Evolutionary conservation across 1,140 invertebrate genomes (phyloP).

Genomic region (Heliconius congener): DNA sequence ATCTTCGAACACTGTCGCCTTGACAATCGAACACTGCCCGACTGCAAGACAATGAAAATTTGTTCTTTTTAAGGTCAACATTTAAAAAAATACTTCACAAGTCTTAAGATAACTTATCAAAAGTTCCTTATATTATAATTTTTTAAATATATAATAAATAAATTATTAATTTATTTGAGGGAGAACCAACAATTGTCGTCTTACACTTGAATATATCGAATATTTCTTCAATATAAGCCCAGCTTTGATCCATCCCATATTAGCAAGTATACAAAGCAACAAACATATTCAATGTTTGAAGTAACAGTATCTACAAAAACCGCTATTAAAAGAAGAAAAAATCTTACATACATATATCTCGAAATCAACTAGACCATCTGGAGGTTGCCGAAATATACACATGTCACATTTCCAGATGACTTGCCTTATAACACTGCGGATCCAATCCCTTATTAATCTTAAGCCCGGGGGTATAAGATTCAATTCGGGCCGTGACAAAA

Average conservation of each 20-base stretch:
- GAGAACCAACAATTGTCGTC: not conserved
- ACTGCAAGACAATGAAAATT: too few relatives aligned
- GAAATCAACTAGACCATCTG: constrained; percentile 66
- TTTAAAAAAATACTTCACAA: too few relatives aligned
- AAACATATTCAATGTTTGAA: not conserved
- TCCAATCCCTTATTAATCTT: constrained; percentile 29
- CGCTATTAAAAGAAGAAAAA: constrained; percentile 48
- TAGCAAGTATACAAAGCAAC: not conserved
- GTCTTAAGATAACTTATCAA: too few relatives aligned
- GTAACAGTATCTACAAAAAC: constrained; percentile 42
- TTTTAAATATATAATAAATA: too few relatives aligned
- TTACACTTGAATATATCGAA: not conserved
- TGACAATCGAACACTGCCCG: too few relatives aligned
- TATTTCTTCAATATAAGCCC: not conserved
- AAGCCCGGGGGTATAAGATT: constrained; percentile 19
- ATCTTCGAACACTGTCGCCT: too few relatives aligned
- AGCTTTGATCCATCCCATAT: not conserved
- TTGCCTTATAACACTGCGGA: constrained; percentile 44
- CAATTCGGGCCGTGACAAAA: constrained; percentile 14
- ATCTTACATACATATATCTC: constrained; percentile 45
- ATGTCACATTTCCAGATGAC: constrained; percentile 68
- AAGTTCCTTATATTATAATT: too few relatives aligned
- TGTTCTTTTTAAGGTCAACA: too few relatives aligned
- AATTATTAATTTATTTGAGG: too few relatives aligned
- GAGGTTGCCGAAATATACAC: constrained; percentile 65